Conservation (phyloP, 2,888 invertebrate species). For the Oscheius onirici region DNA sequence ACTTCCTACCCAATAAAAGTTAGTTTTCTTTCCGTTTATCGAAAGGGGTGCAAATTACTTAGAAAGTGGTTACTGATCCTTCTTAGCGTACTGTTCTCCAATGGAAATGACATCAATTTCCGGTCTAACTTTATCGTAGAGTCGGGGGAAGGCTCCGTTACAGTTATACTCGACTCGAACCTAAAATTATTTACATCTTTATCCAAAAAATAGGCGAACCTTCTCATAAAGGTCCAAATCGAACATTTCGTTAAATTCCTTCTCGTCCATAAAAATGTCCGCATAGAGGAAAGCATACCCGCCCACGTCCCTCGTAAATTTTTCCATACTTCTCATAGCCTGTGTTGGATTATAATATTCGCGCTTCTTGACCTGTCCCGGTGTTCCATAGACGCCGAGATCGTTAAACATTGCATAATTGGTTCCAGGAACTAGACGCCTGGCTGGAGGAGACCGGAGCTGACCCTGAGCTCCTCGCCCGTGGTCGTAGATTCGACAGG, state of each 20-base stretch:
- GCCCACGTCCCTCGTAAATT: slow-evolving; percentile 79
- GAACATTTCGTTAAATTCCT: slow-evolving; percentile 80
- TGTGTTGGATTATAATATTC: slow-evolving; percentile 78
- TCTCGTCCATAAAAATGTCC: slow-evolving; percentile 79
- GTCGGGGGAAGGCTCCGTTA: slow-evolving; percentile 52
- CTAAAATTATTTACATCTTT: slow-evolving; percentile 31
- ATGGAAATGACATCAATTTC: slow-evolving; percentile 66
- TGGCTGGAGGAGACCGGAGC: slow-evolving; percentile 75
- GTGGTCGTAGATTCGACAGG: slow-evolving; percentile 79
- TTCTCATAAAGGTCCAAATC: slow-evolving; percentile 78
- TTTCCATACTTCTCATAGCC: slow-evolving; percentile 80
- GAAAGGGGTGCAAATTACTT: neutral
- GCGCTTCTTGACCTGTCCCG: slow-evolving; percentile 77
- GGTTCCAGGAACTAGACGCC: slow-evolving; percentile 78
- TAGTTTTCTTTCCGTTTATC: too few relatives aligned
- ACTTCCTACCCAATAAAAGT: too few relatives aligned
- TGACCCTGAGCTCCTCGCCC: slow-evolving; percentile 74
- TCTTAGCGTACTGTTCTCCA: slow-evolving; percentile 56
- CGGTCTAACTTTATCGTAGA: slow-evolving; percentile 55
- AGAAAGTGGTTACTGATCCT: slow-evolving; percentile 11
- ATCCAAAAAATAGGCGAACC: slow-evolving; percentile 71
- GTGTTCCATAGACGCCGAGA: slow-evolving; percentile 80
- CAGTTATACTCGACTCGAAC: slow-evolving; percentile 70
- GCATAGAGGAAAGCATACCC: slow-evolving; percentile 80
- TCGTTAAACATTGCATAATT: slow-evolving; percentile 80